These are phyloP conservation scores for Leucophenga varia DNA, from an alignment of 1,140 invertebrate species.

Conservation along the genomic window DNA sequence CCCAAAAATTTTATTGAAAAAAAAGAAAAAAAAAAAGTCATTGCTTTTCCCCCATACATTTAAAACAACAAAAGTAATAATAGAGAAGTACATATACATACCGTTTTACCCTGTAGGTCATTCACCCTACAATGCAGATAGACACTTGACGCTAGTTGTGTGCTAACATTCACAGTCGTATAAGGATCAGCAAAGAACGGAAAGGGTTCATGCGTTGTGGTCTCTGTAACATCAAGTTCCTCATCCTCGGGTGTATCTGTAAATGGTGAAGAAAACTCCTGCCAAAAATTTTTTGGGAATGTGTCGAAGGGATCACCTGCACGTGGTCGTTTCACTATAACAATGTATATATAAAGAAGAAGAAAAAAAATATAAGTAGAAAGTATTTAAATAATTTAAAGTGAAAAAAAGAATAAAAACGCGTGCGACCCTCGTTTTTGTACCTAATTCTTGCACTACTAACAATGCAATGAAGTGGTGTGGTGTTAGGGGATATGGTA, in stretches of 20 bases:
- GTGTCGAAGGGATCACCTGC: slow-evolving; percentile 55
- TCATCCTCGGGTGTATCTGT: slow-evolving; percentile 58
- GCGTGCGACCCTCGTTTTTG: background rate
- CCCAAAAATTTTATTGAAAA: no score
- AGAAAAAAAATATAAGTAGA: background rate
- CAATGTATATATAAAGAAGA: slow-evolving; percentile 2
- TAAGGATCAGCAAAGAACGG: slow-evolving; percentile 66
- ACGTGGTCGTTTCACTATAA: slow-evolving; percentile 48
- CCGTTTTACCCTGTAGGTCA: slow-evolving; percentile 72
- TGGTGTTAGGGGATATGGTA: no score
- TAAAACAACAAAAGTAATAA: no score
- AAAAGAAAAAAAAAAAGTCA: no score
- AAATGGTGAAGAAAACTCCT: slow-evolving; percentile 64
- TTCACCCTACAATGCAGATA: slow-evolving; percentile 72
- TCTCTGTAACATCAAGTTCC: slow-evolving; percentile 51
- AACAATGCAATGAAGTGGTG: no score
- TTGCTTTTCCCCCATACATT: background rate
- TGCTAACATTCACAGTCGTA: slow-evolving; percentile 65
- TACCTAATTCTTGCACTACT: no score
- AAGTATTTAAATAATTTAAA: background rate
- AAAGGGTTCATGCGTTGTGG: slow-evolving; percentile 62
- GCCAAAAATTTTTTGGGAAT: slow-evolving; percentile 62
- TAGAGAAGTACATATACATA: slow-evolving; percentile 54
- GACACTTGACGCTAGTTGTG: slow-evolving; percentile 66
- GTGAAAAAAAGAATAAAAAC: background rate